Evolutionary conservation across 2,797 vertebrate species (phyloP).

Genomic region (Platalea minor): DNA sequence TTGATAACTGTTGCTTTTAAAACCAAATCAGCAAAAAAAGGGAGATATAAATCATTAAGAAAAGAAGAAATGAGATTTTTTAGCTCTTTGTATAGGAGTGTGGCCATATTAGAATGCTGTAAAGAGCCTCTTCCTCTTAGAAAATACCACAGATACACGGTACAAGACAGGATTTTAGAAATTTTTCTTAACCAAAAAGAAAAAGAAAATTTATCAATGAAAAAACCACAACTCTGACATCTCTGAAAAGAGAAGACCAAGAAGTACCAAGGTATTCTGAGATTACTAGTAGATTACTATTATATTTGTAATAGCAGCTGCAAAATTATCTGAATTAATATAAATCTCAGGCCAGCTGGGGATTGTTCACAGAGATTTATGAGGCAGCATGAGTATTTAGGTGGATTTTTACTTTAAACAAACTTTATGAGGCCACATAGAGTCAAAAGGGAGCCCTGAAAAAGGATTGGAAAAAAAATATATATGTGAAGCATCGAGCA

Average conservation of each 20-base stretch:
- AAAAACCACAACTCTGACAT: background rate
- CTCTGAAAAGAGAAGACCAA: background rate
- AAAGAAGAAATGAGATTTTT: background rate
- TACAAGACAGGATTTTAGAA: background rate
- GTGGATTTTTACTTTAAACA: background rate
- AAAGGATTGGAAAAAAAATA: background rate
- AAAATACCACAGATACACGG: background rate
- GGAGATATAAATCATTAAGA: background rate
- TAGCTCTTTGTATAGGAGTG: fast-evolving
- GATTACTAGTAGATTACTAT: background rate
- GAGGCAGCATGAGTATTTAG: background rate
- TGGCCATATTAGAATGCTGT: background rate
- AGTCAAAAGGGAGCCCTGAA: background rate
- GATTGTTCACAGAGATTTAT: background rate
- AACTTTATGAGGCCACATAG: background rate
- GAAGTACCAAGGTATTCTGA: background rate
- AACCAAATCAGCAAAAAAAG: background rate
- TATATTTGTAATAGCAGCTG: background rate
- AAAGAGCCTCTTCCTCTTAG: background rate
- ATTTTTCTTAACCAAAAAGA: background rate
- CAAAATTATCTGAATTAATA: background rate
- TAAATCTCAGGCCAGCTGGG: background rate
- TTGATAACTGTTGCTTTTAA: background rate
- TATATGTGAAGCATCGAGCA: fast-evolving
- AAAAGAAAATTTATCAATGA: background rate